Evolutionary conservation across 2,797 vertebrate genomes (phyloP).

Genomic region (Halcyon badia): DNA sequence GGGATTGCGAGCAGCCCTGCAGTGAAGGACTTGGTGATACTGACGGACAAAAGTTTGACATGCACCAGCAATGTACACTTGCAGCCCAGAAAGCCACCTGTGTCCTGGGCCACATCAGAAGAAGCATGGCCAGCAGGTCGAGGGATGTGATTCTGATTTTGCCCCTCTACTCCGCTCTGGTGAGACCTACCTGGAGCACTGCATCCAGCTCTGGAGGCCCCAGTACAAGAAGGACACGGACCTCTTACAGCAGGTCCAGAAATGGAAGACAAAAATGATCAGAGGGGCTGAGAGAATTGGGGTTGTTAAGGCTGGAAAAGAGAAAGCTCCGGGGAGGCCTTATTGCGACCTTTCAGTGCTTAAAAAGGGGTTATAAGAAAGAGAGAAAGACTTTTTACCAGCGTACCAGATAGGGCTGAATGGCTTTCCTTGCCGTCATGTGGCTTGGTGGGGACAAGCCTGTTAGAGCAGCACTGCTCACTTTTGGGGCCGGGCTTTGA

Average conservation of each 20-base stretch:
- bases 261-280: not conserved
- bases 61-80: rapidly evolving
- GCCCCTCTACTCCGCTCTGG: rapidly evolving
- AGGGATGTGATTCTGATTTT: not conserved
- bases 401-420: not conserved
- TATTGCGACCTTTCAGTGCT: rapidly evolving
- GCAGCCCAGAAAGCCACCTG: not conserved
- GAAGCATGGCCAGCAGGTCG: rapidly evolving
- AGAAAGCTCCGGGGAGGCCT: not conserved
- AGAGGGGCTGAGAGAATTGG: not conserved
- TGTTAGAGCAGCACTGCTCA: not conserved
- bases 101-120: not conserved
- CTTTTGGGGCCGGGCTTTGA: not conserved
- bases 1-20: not conserved
- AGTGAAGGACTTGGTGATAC: not conserved
- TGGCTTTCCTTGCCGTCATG: rapidly evolving
- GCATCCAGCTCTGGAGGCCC: not conserved
- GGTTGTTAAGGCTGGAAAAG: not conserved
- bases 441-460: not conserved
- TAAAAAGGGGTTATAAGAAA: not conserved
- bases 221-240: not conserved
- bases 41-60: not conserved
- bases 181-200: not conserved
- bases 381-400: not conserved
- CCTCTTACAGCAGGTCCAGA: not conserved